Percentiles rank a stretch among this genome's conserved stretches.
phyloP scores from a whole-genome alignment of 2,888 invertebrate species.

The Tipula confusa region DNA sequence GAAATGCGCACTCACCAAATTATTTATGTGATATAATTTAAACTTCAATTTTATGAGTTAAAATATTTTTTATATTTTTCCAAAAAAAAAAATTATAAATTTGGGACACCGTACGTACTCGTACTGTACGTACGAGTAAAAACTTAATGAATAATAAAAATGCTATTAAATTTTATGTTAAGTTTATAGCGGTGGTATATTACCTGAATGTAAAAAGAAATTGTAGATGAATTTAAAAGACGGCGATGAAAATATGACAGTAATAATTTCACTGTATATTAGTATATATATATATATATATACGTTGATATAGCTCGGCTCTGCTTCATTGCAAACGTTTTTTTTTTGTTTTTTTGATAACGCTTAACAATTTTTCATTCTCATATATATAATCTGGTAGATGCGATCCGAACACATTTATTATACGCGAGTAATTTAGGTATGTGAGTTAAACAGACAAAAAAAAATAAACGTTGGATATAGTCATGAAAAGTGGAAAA shows the following conservation, averaged over 20 bases:
- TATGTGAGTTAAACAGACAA: neutral
- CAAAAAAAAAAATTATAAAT: neutral
- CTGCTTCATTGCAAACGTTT: neutral
- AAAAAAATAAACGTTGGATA: neutral
- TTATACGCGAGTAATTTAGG: conserved; percentile 14
- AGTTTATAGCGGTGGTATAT: conserved; percentile 12
- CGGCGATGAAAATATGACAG: conserved; percentile 25
- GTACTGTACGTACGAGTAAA: neutral
- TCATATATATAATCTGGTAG: neutral
- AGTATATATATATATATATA: neutral
- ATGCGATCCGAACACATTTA: neutral
- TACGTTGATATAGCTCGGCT: neutral
- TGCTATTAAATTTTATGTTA: conserved; percentile 25
- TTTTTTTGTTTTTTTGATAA: neutral
- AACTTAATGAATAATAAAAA: conserved; percentile 25
- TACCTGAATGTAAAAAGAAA: neutral
- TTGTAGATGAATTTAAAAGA: conserved; percentile 20
- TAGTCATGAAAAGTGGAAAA: neutral
- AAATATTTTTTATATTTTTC: too few relatives aligned
- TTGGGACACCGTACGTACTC: neutral
- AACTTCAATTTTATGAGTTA: conserved; percentile 13
- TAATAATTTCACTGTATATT: neutral
- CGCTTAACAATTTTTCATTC: neutral
- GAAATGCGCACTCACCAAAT: neutral
- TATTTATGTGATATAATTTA: conserved; percentile 17